Evolutionary conservation across 2,113 vertebrate genomes (phyloP).

Genomic region (Rhipidura dahli): DNA sequence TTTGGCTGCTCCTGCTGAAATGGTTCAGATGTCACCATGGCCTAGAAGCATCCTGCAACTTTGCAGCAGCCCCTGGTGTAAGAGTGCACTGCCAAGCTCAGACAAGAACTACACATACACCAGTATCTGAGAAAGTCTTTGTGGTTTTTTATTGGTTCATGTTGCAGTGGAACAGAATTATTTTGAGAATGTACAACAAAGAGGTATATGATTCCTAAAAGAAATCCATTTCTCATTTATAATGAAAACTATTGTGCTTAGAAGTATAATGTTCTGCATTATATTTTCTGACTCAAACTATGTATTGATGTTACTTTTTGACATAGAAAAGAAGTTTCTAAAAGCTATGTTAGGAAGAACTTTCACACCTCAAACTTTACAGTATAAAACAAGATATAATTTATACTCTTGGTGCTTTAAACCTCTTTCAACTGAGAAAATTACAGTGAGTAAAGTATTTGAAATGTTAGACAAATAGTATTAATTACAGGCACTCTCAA

Average conservation of each 20-base stretch:
- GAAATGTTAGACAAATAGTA: slow-evolving; percentile 20
- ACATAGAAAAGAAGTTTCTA: not conserved
- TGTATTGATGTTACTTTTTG: not conserved
- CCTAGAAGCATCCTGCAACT: not conserved
- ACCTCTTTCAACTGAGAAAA: not conserved
- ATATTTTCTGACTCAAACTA: not conserved
- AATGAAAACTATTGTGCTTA: not conserved
- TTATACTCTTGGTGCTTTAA: slow-evolving; percentile 8
- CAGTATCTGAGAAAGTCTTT: not conserved
- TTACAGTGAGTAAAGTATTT: not conserved
- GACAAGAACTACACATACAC: not conserved
- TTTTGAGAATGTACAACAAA: not conserved
- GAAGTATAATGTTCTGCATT: not conserved
- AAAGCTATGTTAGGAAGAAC: not conserved
- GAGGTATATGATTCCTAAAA: not conserved
- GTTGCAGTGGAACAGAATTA: not conserved
- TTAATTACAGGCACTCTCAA: not conserved
- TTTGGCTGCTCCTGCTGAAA: not conserved
- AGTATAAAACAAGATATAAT: not conserved
- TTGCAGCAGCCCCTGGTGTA: not conserved
- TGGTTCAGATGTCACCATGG: not conserved
- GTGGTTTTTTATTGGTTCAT: accelerated
- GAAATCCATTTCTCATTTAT: not conserved
- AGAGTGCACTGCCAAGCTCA: not conserved
- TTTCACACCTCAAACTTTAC: not conserved